These are phyloP conservation scores for Dione juno DNA, from an alignment of 2,888 invertebrate species.

Conservation along the genomic window DNA sequence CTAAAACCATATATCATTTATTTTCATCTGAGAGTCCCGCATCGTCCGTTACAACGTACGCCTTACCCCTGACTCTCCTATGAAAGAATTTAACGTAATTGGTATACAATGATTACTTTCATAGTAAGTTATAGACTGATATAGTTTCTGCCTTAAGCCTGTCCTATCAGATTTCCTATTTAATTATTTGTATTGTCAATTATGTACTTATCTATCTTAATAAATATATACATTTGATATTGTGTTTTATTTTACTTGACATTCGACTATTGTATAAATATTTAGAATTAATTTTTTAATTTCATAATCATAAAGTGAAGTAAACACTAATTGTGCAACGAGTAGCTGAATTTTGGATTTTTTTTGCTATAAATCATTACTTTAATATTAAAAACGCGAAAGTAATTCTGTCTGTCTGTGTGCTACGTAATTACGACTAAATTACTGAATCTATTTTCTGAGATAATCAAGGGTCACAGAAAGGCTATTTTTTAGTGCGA, in stretches of 20 bases:
- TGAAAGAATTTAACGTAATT: conserved; percentile 35
- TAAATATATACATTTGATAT: conserved; percentile 43
- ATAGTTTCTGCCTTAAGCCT: conserved; percentile 56
- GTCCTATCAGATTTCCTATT: conserved; percentile 48
- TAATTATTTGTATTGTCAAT: conserved; percentile 52
- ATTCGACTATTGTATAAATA: background rate
- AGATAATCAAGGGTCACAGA: too few relatives aligned
- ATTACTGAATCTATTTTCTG: too few relatives aligned
- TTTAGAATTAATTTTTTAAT: background rate
- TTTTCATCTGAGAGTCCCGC: background rate
- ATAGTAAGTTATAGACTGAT: conserved; percentile 59
- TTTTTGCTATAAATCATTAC: too few relatives aligned
- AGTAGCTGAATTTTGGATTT: too few relatives aligned
- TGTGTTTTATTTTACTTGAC: conserved; percentile 26
- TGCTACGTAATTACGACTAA: too few relatives aligned
- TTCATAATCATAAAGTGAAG: background rate
- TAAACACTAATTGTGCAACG: too few relatives aligned
- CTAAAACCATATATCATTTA: background rate
- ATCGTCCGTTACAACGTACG: conserved; percentile 23
- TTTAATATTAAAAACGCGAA: too few relatives aligned
- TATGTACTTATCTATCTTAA: conserved; percentile 50
- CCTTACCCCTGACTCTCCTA: conserved; percentile 36
- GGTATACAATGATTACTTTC: conserved; percentile 40
- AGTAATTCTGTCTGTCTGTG: too few relatives aligned
- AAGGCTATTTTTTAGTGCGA: too few relatives aligned